Base-by-base conservation (phyloP, 2,113 vertebrate genomes). In the Vidua chalybeata region DNA sequence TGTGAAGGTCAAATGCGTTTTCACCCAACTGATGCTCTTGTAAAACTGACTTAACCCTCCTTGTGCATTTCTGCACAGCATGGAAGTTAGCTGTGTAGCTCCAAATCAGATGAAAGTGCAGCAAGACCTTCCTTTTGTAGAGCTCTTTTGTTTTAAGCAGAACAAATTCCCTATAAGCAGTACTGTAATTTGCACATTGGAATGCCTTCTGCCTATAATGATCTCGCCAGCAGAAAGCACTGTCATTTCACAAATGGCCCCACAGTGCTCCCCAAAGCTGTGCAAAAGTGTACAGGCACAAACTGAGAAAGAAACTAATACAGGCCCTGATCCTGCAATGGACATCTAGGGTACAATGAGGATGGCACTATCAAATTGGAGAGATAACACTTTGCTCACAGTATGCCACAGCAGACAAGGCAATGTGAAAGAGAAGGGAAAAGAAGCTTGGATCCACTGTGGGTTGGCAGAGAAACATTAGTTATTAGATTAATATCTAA, bases 1-100 rank as follows among this genome's bases (percentile, higher is more conserved):
- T 93, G 89, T 93, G 97, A 98, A 98, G 97, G 97, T 98, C 97
- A 97, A 96, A 97, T 51, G 83, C 75, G 96, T 97, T 98, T 96
- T 94, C 84, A 96, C 84, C 84, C 94, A 96, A 93, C 68, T 77
- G 92, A 95, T 49, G 52, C 78, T 95, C 67, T 94, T 97, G 91
- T 85, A 89, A 97, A 95, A 94, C 87, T 89, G 84, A 86, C 84
- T 97, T 93, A 96, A 96, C 88, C 84, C 56, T 96, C 64, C 69
- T 90, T 90, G 77, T 81, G 67, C 83, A 94, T 92, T 95, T 75
- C 84, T 93, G 67, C 66, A 94, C 81, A 66, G 80, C 71, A 74
- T 75, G 91, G 90, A 96, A 86, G 55, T 62, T 84, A 85, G 46
- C 23, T 78, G 73, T 58, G 55, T 8, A 69, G 87, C 51, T 94